Conservation (phyloP, 37 sponge, comb jelly and placozoan genomes). For the Aphrocallistes beatrix region DNA sequence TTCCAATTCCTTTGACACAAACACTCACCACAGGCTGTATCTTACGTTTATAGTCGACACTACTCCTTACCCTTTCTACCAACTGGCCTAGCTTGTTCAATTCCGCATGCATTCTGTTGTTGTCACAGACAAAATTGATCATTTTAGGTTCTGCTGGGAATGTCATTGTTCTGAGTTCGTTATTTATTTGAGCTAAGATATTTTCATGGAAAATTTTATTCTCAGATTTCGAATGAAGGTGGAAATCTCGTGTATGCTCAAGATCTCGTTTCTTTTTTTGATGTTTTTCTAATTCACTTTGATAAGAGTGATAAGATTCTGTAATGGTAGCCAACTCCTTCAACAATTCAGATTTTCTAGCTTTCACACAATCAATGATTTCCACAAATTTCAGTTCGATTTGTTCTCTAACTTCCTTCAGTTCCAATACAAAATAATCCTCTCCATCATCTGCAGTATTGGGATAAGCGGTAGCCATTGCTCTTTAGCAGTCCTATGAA, state of each 20-base stretch:
- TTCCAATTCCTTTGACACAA: not conserved
- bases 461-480: not conserved
- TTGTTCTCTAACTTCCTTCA: not conserved
- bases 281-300: not conserved
- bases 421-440: not conserved
- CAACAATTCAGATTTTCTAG: not conserved
- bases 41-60: not conserved
- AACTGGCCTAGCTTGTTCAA: not conserved
- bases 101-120: not conserved
- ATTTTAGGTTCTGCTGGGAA: not conserved
- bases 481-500: no score
- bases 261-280: not conserved
- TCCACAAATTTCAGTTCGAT: not conserved
- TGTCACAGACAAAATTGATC: not conserved
- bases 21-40: not conserved
- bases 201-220: not conserved
- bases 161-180: not conserved
- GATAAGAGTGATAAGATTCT: not conserved
- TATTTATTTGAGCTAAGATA: not conserved
- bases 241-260: not conserved
- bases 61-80: not conserved
- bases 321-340: not conserved
- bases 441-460: not conserved
- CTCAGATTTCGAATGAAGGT: not conserved
- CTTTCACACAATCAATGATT: not conserved